A percentile compares a stretch with the other conserved stretches of the same genome.
phyloP scores from a whole-genome alignment of 2,797 vertebrate species.

The Acestrorhynchus altus region DNA sequence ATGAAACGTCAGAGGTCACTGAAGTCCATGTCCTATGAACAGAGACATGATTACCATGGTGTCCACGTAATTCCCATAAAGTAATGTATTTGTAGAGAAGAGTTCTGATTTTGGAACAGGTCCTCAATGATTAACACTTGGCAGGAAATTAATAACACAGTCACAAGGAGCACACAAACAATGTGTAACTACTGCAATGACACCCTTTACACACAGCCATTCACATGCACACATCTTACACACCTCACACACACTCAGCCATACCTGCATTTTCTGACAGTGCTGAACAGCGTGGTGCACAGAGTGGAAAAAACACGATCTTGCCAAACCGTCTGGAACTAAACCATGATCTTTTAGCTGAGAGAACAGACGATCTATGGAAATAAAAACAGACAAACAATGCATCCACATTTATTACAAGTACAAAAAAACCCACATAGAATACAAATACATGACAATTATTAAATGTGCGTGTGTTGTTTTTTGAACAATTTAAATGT shows the following conservation, averaged over 20 bases:
- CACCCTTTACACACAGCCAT: not conserved
- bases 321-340: constrained; percentile 76
- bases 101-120: not conserved
- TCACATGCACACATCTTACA: constrained; percentile 1
- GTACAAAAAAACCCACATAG: no score
- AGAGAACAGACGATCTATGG: constrained; percentile 62
- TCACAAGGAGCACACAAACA: not conserved
- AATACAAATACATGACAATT: not conserved
- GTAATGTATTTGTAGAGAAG: not conserved
- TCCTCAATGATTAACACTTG: constrained; percentile 13
- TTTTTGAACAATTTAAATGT: no score
- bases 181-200: not conserved
- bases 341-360: constrained; percentile 81
- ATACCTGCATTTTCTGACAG: constrained; percentile 44
- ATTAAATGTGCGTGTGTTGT: no score
- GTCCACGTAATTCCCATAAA: not conserved
- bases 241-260: constrained; percentile 7
- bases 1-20: constrained; percentile 53
- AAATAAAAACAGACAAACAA: not conserved
- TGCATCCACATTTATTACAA: no score
- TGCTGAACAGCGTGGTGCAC: constrained; percentile 78
- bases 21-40: constrained; percentile 53
- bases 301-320: constrained; percentile 79
- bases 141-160: not conserved
- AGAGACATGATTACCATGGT: constrained; percentile 27